Percentiles rank a stretch among this genome's conserved stretches.
Evolutionary conservation across 2,888 invertebrate genomes (phyloP).

Genomic region (Colostygia pectinataria): DNA sequence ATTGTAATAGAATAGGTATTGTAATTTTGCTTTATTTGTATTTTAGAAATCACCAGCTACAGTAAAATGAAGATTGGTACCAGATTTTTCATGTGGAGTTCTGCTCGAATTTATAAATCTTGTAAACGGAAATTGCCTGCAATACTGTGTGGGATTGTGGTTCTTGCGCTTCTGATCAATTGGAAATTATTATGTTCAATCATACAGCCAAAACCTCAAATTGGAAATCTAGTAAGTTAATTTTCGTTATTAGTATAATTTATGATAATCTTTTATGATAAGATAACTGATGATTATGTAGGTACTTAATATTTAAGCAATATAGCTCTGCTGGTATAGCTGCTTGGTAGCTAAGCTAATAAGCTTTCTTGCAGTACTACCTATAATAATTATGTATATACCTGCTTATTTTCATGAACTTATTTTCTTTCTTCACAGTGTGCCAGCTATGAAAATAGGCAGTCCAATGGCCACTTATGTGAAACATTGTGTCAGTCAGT

Average conservation of each 20-base stretch:
- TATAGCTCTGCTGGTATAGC: too few relatives aligned
- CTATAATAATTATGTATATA: too few relatives aligned
- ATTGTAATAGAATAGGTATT: too few relatives aligned
- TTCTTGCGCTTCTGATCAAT: conserved; percentile 46
- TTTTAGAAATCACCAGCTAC: not conserved
- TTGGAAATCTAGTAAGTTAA: conserved; percentile 80
- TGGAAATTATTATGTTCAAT: conserved; percentile 84
- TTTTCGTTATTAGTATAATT: too few relatives aligned
- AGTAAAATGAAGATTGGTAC: conserved; percentile 5
- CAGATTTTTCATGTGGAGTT: conserved; percentile 26
- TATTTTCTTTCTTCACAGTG: conserved; percentile 74
- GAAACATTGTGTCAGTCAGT: conserved; percentile 82
- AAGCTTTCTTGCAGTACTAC: too few relatives aligned
- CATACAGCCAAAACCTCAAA: conserved; percentile 81
- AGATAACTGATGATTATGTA: not conserved
- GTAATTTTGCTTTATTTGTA: not conserved
- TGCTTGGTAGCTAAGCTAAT: too few relatives aligned
- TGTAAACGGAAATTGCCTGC: conserved; percentile 35
- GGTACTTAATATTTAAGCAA: too few relatives aligned
- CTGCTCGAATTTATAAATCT: conserved; percentile 36
- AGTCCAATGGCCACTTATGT: conserved; percentile 85
- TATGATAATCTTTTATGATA: too few relatives aligned
- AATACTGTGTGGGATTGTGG: conserved; percentile 26
- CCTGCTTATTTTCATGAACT: too few relatives aligned
- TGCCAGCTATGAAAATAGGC: conserved; percentile 73